Conservation (phyloP, 2,113 vertebrate genomes). For the Coreoperca whiteheadi region DNA sequence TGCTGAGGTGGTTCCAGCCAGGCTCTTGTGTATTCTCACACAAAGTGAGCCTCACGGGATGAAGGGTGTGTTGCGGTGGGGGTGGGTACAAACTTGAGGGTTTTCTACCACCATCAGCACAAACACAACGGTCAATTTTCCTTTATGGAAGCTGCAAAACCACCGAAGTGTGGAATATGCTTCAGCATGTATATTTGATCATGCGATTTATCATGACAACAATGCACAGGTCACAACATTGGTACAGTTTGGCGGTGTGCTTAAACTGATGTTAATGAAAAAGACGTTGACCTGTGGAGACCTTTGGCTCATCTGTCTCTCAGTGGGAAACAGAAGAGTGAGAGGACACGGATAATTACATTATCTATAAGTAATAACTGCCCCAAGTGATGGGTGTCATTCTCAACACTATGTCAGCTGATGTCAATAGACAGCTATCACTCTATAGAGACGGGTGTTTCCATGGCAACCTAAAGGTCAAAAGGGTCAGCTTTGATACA, state of each 20-base stretch:
- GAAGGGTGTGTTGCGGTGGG: conserved; percentile 52
- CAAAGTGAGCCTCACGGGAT: conserved; percentile 52
- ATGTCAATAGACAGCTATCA: conserved; percentile 57
- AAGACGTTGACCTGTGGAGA: conserved; percentile 38
- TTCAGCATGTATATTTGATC: conserved; percentile 50
- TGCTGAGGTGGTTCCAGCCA: conserved; percentile 63
- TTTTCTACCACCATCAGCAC: conserved; percentile 77
- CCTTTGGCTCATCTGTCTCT: conserved; percentile 36
- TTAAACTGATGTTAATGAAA: conserved; percentile 42
- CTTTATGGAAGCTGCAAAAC: conserved; percentile 64
- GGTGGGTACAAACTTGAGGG: conserved; percentile 40
- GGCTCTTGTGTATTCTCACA: conserved; percentile 53
- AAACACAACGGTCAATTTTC: conserved; percentile 70
- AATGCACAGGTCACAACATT: conserved; percentile 11
- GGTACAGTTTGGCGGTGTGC: not conserved
- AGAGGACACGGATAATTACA: conserved; percentile 41
- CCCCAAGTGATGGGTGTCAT: conserved; percentile 48
- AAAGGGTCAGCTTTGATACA: conserved; percentile 71
- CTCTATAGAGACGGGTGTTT: conserved; percentile 54
- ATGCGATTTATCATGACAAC: conserved; percentile 44
- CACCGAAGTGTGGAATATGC: conserved; percentile 69
- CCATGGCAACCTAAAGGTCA: conserved; percentile 70
- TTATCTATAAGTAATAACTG: conserved; percentile 47
- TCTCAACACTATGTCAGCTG: conserved; percentile 46
- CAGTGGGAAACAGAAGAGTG: conserved; percentile 6